Evolutionary conservation across 2,113 vertebrate species (phyloP).

Genomic region (Hucho hucho): DNA sequence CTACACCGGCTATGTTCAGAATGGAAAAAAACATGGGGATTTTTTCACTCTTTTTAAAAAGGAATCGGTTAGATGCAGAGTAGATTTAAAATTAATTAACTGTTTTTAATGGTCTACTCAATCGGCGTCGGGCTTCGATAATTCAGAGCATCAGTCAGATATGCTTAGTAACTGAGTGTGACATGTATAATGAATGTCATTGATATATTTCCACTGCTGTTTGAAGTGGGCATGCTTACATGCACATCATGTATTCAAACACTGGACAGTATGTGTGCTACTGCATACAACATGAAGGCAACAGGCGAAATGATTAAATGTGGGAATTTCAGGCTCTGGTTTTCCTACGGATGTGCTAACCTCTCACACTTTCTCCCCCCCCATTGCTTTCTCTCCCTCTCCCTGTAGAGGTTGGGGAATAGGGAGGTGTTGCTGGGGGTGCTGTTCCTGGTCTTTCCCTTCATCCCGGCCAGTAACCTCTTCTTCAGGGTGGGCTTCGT

Average conservation of each 20-base stretch:
- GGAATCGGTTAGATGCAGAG: conserved; percentile 19
- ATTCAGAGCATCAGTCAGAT: too few relatives aligned
- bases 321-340: too few relatives aligned
- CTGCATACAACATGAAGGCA: too few relatives aligned
- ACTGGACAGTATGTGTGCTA: too few relatives aligned
- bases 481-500: conserved; percentile 99
- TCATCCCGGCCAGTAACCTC: conserved; percentile 96
- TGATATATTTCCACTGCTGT: not conserved
- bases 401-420: conserved; percentile 74
- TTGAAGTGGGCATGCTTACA: not conserved
- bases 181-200: conserved; percentile 9
- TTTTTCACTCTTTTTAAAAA: conserved; percentile 4
- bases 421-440: conserved; percentile 88
- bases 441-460: conserved; percentile 92
- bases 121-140: too few relatives aligned
- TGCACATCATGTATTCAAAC: too few relatives aligned
- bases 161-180: not conserved
- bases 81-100: conserved; percentile 21
- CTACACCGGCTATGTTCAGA: conserved; percentile 11
- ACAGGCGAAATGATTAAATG: too few relatives aligned
- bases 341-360: not conserved
- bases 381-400: not conserved
- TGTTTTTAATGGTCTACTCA: conserved; percentile 8
- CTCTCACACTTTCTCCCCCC: not conserved
- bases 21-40: conserved; percentile 3